Percentiles rank a stretch among this genome's conserved stretches.
Evolutionary conservation across 2,113 vertebrate genomes (phyloP).

Genomic region (Hirundichthys speculiger): DNA sequence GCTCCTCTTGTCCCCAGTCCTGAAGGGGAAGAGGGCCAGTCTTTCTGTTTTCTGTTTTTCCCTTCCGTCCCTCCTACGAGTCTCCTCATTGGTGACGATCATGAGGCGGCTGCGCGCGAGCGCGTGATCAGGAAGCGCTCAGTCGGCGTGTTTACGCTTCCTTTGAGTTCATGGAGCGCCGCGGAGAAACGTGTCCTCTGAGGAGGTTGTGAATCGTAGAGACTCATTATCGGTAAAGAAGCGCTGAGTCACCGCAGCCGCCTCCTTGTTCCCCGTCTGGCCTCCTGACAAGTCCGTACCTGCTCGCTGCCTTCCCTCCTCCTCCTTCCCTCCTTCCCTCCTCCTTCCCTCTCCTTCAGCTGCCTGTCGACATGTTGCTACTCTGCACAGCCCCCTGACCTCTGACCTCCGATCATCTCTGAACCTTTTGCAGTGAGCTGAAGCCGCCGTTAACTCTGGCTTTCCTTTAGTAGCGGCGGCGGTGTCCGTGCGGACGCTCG

Average conservation of each 20-base stretch:
- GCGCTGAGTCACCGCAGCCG: slow-evolving; percentile 27
- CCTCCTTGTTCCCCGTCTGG: neutral
- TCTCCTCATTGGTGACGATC: slow-evolving; percentile 44
- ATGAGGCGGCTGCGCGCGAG: slow-evolving; percentile 31
- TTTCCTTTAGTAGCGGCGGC: too few species aligned
- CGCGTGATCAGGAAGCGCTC: slow-evolving; percentile 58
- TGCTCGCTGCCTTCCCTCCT: neutral
- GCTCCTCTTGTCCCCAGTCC: too few species aligned
- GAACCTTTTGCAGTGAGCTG: too few species aligned
- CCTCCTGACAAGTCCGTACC: slow-evolving; percentile 30
- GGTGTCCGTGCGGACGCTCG: too few species aligned
- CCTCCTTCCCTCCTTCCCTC: too few species aligned
- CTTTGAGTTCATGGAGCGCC: slow-evolving; percentile 51
- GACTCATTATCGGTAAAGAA: slow-evolving; percentile 7
- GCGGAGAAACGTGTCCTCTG: slow-evolving; percentile 24
- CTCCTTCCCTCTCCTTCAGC: too few species aligned
- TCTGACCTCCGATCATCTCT: too few species aligned
- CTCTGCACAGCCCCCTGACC: too few species aligned
- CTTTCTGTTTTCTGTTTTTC: neutral
- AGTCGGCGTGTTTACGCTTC: slow-evolving; percentile 58
- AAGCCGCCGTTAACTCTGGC: too few species aligned
- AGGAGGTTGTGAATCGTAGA: slow-evolving; percentile 24
- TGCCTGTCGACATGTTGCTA: neutral
- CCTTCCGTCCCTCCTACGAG: slow-evolving; percentile 17
- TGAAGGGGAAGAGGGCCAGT: too few species aligned